These are phyloP conservation scores for Naso thynnoides DNA, from an alignment of 2,797 vertebrate genomes.

Conservation along the genomic window DNA sequence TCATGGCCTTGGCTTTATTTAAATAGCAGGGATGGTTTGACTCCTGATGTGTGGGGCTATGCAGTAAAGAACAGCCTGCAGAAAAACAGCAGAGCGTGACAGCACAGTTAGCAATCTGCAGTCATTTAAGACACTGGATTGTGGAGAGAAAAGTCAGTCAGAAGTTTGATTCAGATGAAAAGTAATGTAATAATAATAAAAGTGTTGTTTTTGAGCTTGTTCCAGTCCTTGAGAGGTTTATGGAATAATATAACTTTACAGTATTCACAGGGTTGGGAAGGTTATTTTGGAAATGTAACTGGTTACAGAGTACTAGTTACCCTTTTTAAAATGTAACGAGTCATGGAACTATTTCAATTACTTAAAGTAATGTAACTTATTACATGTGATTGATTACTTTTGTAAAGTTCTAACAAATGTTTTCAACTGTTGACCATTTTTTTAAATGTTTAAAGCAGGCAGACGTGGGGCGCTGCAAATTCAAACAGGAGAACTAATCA, in stretches of 20 bases:
- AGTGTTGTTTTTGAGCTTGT: not conserved
- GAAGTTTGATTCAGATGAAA: not conserved
- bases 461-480: too few relatives aligned
- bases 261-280: too few relatives aligned
- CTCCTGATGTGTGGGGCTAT: constrained; percentile 68
- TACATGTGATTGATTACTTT: too few relatives aligned
- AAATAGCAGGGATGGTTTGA: constrained; percentile 74
- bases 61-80: constrained; percentile 64
- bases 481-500: too few relatives aligned
- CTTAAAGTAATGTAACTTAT: too few relatives aligned
- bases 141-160: not conserved
- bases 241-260: not conserved
- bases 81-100: constrained; percentile 23
- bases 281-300: too few relatives aligned
- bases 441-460: too few relatives aligned
- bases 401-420: too few relatives aligned
- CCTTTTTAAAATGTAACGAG: too few relatives aligned
- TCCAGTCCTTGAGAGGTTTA: not conserved
- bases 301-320: too few relatives aligned
- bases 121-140: not conserved
- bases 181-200: not conserved
- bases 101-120: not conserved
- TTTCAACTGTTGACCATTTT: too few relatives aligned
- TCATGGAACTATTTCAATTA: too few relatives aligned
- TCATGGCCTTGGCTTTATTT: constrained; percentile 55